A percentile compares a stretch with the other conserved stretches of the same genome.
These are phyloP conservation scores for Triplophysa yarkandensis DNA, from an alignment of 2,797 vertebrate species.

Conservation along the genomic window DNA sequence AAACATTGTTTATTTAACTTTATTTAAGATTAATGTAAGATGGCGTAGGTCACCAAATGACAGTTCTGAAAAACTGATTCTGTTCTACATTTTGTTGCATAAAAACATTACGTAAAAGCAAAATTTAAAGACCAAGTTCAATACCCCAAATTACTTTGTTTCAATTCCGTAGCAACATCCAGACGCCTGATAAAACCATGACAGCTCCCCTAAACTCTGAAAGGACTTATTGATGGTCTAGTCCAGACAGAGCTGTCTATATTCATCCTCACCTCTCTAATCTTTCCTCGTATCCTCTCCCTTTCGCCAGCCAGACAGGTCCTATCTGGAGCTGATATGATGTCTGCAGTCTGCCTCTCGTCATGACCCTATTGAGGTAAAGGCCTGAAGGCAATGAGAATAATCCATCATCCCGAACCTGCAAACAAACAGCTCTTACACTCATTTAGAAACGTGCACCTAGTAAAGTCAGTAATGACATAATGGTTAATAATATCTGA, in stretches of 20 bases:
- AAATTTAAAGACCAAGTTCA: background rate
- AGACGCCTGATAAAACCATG: conserved; percentile 78
- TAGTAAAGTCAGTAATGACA: background rate
- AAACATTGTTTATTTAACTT: too few species aligned
- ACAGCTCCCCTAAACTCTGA: conserved; percentile 74
- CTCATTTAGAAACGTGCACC: background rate
- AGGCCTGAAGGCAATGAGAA: conserved; percentile 27
- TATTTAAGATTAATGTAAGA: too few species aligned
- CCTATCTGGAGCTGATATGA: conserved; percentile 88
- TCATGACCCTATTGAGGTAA: conserved; percentile 62
- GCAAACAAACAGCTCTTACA: background rate
- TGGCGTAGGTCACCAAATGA: too few species aligned
- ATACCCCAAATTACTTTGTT: conserved; percentile 1
- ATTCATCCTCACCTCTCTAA: conserved; percentile 85
- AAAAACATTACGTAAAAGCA: too few species aligned
- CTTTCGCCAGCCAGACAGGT: conserved; percentile 75
- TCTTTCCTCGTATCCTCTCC: conserved; percentile 81
- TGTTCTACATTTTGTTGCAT: too few species aligned
- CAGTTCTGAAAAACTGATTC: too few species aligned
- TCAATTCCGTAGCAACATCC: conserved; percentile 28
- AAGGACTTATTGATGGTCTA: conserved; percentile 82
- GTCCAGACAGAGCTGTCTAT: conserved; percentile 87
- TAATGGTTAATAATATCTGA: conserved; percentile 57
- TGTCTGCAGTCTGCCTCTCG: conserved; percentile 73
- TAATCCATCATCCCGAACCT: background rate